Evolutionary conservation across 2,888 invertebrate species (phyloP), one percentile per base, ranked within the genome.

Genomic region (Philonicus albiceps): DNA sequence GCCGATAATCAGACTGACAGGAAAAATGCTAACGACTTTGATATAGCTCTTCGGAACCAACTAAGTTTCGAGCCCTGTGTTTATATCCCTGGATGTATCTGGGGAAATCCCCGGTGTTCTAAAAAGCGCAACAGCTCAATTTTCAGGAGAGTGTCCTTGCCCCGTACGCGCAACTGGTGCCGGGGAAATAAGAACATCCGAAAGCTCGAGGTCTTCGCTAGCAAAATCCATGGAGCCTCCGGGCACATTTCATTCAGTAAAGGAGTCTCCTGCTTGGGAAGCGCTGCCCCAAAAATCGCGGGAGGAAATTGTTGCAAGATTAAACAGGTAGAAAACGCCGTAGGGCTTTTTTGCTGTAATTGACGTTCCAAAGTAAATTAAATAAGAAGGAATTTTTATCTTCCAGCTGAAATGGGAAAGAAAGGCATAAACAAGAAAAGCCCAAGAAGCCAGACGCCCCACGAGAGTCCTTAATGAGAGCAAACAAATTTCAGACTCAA

Each of bases 61-160:
- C 64, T 30, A 74, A 30, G 40, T 37, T 49, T 11, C 19, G 37
- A 43, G 43, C 78, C n/a, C 40, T 31, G 81, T 84, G 86, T 87
- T 86, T 86, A 86, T 86, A 85, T 87, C 87, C 87, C 87, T 78
- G 87, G 80, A 80, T 85, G 75, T 85, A 86, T 22, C 13, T 55
- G 85, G 87, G 73, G 85, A 73, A 87, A 40, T 49, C 74, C 76
- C 49, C 78, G 49, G 80, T 84, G 87, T 87, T 80, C 87, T 87
- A 87, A 87, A 87, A 87, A 87, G 86, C 87, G 87, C 87, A 87
- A 87, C 87, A 87, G 87, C 86, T 86, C 49, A 75, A 64, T 22
- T 34, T 76, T 27, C 1, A 85, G 85, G 75, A 34, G 74, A 84
- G 37, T 16, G 34, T 73, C 84, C 74, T 74, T 74, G 74, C 74